These are phyloP conservation scores for Hipposideros larvatus DNA, from an alignment of 2,797 vertebrate genomes.

Conservation along the genomic window DNA sequence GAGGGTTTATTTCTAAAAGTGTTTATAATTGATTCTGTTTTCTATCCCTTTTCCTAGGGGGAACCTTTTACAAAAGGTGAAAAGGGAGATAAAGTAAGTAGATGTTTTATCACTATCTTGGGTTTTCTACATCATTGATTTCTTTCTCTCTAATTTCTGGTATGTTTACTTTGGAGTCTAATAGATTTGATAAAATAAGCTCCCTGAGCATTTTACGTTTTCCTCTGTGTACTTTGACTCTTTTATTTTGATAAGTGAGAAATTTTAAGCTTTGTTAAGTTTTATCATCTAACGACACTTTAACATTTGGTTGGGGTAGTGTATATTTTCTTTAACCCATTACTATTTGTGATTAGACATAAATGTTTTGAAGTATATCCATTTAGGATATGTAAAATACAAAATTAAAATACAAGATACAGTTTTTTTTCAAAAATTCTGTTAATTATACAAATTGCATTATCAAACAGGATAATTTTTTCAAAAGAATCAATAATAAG, in stretches of 20 bases:
- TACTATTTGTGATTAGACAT: background rate
- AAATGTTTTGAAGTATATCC: conserved; percentile 21
- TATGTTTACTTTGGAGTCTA: conserved; percentile 50
- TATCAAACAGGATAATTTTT: background rate
- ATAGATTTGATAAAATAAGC: conserved; percentile 68
- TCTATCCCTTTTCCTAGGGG: conserved; percentile 81
- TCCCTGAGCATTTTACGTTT: conserved; percentile 42
- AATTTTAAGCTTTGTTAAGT: conserved; percentile 54
- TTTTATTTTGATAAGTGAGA: conserved; percentile 51
- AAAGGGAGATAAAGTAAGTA: conserved; percentile 93
- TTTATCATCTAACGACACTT: background rate
- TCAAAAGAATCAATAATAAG: conserved; percentile 2
- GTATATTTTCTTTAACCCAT: conserved; percentile 9
- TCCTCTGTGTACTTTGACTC: conserved; percentile 36
- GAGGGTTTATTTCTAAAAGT: conserved; percentile 39
- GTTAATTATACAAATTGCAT: conserved; percentile 9
- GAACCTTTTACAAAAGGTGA: conserved; percentile 90
- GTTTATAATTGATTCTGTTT: conserved; percentile 64
- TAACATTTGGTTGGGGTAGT: background rate
- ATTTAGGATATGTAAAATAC: background rate
- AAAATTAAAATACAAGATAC: background rate
- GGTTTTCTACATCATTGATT: conserved; percentile 70
- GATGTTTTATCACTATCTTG: conserved; percentile 47
- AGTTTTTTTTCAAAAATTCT: background rate
- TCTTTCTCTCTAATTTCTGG: conserved; percentile 55